Evolutionary conservation across 2,113 vertebrate genomes (phyloP).

Genomic region (Mus pahari): DNA sequence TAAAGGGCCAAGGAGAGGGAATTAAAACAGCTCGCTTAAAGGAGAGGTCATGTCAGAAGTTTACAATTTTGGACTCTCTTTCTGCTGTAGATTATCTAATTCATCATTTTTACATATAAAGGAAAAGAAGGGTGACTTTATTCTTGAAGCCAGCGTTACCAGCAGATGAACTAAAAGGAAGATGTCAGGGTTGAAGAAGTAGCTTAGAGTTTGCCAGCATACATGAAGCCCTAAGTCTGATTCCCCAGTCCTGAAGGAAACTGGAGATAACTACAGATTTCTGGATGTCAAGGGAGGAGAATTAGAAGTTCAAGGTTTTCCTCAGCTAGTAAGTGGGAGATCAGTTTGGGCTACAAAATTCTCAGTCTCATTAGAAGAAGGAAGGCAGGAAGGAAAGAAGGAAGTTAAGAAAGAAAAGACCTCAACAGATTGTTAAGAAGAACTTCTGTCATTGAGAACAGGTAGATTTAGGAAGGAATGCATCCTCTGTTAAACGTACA

Average conservation of each 20-base stretch:
- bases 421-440: constrained; percentile 9
- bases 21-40: constrained; percentile 33
- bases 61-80: constrained; percentile 28
- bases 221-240: background rate
- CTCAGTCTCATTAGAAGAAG: background rate
- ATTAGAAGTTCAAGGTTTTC: background rate
- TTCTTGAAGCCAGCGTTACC: constrained; percentile 32
- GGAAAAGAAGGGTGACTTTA: constrained; percentile 38
- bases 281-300: background rate
- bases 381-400: background rate
- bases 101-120: constrained; percentile 54
- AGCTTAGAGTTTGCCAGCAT: background rate
- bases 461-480: constrained; percentile 34
- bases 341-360: background rate
- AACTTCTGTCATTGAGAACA: constrained; percentile 1
- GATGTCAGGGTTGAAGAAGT: background rate
- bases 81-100: background rate
- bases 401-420: background rate
- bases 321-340: background rate
- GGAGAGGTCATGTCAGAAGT: constrained; percentile 39
- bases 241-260: background rate
- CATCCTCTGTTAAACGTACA: constrained; percentile 16
- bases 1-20: constrained; percentile 24
- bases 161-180: background rate
- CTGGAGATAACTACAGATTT: background rate